Evolutionary conservation across 2,797 vertebrate genomes (phyloP), one percentile per base, ranked within the genome.

Genomic region (Myotis daubentonii): DNA sequence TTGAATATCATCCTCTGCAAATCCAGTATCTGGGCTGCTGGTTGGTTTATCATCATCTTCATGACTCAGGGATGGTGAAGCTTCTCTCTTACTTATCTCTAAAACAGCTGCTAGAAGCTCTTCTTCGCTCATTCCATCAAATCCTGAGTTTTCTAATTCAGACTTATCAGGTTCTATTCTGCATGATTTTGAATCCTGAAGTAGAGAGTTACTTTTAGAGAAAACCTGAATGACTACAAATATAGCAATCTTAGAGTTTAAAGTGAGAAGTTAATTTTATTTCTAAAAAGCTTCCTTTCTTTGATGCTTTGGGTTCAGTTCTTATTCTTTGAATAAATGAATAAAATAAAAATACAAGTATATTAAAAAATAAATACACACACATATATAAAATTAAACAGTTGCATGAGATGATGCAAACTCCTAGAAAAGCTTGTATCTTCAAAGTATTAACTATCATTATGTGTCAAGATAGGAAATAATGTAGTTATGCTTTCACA

Each of bases 11-110:
- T 99, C 97, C 9, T 99, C 99, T 70, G 99, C 99, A 97, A 99
- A 99, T 57, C 99, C 99, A 0, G 99, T 99, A 97, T 99, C 99
- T 0, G 99, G 99, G 95, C 99, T 99, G 98, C 99, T 99, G 85
- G 98, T 99, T 1, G 99, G 99, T 80, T 98, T 99, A 96, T 99
- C 99, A 89, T 98, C 98, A 38, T 97, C 97, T 5, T 98, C 98
- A 28, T 97, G 96, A 74, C 98, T 95, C 10, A 97, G 96, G 3
- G 98, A 96, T 1, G 98, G 98, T 23, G 98, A 98, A 0, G 98
- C 97, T 95, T 99, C 99, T 79, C 98, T 99, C 36, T 99, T 99
- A 97, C 99, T 99, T 97, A 99, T 99, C 97, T 99, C 99, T 74
- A 99, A 97, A 94, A 99, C 99, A 1, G 99, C 99, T 1, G 99